Evolutionary conservation across 1,140 invertebrate species (phyloP), one percentile per base, ranked within the genome.

Genomic region (Aphis craccivora): DNA sequence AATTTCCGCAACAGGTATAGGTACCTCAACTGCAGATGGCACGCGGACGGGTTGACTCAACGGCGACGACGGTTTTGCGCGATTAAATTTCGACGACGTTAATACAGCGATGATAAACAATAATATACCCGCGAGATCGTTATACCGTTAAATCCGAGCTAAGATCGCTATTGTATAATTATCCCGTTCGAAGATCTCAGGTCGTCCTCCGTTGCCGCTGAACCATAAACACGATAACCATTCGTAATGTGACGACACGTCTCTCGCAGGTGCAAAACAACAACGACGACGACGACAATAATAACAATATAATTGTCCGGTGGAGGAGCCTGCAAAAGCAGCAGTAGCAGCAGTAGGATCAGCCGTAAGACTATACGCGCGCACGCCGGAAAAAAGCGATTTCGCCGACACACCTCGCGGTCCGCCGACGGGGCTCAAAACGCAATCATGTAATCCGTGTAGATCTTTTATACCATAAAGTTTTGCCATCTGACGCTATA

Each of bases 221-320:
- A 84, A 84, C 83, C 83, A 43, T 84, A 84, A 84, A 37, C 83
- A 3, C 83, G 40, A 25, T 84, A 84, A 84, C 37, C 83, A 84
- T 84, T 23, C 83, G 83, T 84, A 84, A 84, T 84, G 83, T 11
- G 37, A 40, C 83, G 83, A 84, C 60, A 76, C 22, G 83, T 25
- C 37, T 40, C 23, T 84, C 8, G 83, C 83, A 84, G 83, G 83
- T 84, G 83, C 23, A 25, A 84, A 43, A 84, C 83, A 43, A 84
- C 55, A 60, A 60, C 55, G 11, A 60, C 5, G 11, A 60, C 9
- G 11, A 60, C 3, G 23, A 60, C 30, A n/a, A 67, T 18, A n/a
- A n/a, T n/a, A 76, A 76, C 20, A 76, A n/a, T n/a, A n/a, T n/a
- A n/a, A 76, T n/a, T 67, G 11, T 67, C 0, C 37, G 37, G 37